These are phyloP conservation scores for Dicaeum eximium DNA, from an alignment of 2,113 vertebrate species.

Conservation along the genomic window DNA sequence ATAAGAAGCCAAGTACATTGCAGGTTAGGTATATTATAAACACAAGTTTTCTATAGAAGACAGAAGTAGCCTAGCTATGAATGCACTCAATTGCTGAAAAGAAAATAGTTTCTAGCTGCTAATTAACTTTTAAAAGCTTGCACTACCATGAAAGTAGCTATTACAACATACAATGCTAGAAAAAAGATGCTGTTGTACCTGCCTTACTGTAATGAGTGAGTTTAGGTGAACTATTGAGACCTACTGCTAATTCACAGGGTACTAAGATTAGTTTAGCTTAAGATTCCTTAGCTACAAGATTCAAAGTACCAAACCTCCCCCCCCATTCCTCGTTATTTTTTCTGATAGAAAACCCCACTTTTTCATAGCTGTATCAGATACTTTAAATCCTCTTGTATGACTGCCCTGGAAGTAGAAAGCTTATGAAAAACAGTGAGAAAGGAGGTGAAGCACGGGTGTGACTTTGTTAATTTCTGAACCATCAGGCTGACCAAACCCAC, in stretches of 20 bases:
- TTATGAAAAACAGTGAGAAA: not conserved
- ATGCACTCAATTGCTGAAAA: not conserved
- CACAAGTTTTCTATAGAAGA: not conserved
- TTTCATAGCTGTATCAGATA: not conserved
- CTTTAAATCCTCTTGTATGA: not conserved
- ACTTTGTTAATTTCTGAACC: not conserved
- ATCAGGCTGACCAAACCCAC: not conserved
- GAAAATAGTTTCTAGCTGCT: not conserved
- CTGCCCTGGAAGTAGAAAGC: not conserved
- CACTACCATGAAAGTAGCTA: not conserved
- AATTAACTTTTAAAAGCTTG: not conserved
- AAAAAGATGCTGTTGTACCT: not conserved
- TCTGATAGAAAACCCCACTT: accelerated
- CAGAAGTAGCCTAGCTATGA: not conserved
- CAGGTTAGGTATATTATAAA: not conserved
- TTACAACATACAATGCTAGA: not conserved
- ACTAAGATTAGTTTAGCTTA: no score
- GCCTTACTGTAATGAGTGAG: not conserved
- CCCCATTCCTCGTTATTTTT: not conserved
- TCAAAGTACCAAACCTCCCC: not conserved
- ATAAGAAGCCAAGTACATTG: not conserved
- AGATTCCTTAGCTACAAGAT: not conserved
- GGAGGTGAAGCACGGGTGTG: accelerated
- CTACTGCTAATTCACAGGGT: not conserved
- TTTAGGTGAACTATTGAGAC: not conserved